A percentile compares a stretch with the other conserved stretches of the same genome.
These are phyloP conservation scores for Aptenodytes forsteri DNA, from an alignment of 2,113 vertebrate genomes.

Conservation along the genomic window DNA sequence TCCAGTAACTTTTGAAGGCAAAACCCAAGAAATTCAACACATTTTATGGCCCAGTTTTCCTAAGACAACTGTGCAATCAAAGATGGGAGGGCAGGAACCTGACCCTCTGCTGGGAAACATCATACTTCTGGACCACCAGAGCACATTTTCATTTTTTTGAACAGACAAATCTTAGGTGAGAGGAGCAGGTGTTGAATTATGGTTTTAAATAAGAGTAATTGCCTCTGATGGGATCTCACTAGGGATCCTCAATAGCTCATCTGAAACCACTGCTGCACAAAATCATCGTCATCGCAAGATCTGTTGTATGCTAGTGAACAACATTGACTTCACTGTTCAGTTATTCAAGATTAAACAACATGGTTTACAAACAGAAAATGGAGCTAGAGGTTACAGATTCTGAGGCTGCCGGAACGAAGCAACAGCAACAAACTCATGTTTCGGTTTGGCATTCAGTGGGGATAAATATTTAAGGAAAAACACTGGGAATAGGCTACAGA, in stretches of 20 bases:
- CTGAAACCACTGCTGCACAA: neutral
- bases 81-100: neutral
- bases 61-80: neutral
- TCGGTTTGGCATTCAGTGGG: neutral
- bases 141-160: neutral
- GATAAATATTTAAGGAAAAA: neutral
- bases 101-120: neutral
- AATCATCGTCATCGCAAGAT: neutral
- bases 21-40: neutral
- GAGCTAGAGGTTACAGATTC: neutral
- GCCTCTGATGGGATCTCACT: neutral
- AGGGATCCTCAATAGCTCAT: conserved; percentile 8
- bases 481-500: neutral
- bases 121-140: neutral
- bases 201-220: neutral
- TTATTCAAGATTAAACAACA: neutral
- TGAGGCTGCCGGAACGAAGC: neutral
- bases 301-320: neutral
- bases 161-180: neutral
- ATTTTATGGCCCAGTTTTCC: neutral
- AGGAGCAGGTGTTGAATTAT: neutral
- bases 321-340: neutral
- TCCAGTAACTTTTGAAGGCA: neutral
- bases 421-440: neutral
- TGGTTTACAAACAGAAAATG: neutral